Evolutionary conservation across 2,113 vertebrate genomes (phyloP), one percentile per base, ranked within the genome.

Genomic region (Phrynosoma platyrhinos): DNA sequence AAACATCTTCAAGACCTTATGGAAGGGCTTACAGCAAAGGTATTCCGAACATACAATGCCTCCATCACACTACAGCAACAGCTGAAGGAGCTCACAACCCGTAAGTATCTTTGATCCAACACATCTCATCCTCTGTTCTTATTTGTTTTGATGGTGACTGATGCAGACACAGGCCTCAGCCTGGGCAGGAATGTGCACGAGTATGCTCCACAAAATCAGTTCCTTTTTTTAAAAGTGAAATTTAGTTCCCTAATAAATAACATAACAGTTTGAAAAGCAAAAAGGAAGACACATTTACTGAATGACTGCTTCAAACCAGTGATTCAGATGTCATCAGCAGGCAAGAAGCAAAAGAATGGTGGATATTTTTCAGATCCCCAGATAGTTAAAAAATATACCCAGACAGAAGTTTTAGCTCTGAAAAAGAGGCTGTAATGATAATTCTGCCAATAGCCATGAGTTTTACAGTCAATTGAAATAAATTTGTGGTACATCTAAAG

Each of bases 1-100:
- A 99, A 99, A 94, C 99, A 99, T 93, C 98, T 99, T 94, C 99
- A 99, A 94, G 98, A 99, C 95, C 97, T 99, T 95, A 99, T 99
- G 99, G 98, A 99, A 66, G 99, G 98, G 84, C 97, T 99, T 90
- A 99, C 99, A 47, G 98, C 98, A 93, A 99, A 99, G 97, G 99
- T 99, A 90, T 99, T 99, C 97, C 98, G 99, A 97, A 99, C 99
- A 79, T 99, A 99, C 96, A 99, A 99, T 3, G 99, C 99, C 93
- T 99, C 99, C 83, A 98, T 99, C 96, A 99, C 99, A 82, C 97
- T 99, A 96, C 99, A 99, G 93, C 98, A 97, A 89, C 98, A 97
- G 94, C 96, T 98, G 76, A 97, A 97, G 88, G 98, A 99, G 92
- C 98, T 99, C 79, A 98, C 98, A 69, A 97, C 97, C 79, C 90